These are phyloP conservation scores for Drosophila stalkeri DNA, from an alignment of 2,888 invertebrate genomes.

Conservation along the genomic window DNA sequence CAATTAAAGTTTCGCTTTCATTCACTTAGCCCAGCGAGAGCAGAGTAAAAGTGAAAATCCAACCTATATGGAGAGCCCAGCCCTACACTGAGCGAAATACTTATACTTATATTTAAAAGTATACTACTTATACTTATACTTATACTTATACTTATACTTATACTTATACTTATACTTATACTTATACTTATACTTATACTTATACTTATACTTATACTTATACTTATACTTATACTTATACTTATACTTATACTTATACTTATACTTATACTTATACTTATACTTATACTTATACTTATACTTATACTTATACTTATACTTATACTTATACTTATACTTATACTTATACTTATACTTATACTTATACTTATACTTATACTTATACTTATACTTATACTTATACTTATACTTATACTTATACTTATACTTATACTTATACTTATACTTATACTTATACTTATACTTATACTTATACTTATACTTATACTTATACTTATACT, in stretches of 20 bases:
- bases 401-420: constrained; percentile 3
- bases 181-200: constrained; percentile 2
- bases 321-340: constrained; percentile 3
- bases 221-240: constrained; percentile 1
- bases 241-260: constrained; percentile 7
- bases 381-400: constrained; percentile 7
- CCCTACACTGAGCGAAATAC: constrained; percentile 13
- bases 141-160: background rate
- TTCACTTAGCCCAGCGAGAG: constrained; percentile 52
- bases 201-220: constrained; percentile 1
- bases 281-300: constrained; percentile 1
- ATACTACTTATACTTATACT: background rate
- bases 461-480: constrained; percentile 3
- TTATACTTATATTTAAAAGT: background rate
- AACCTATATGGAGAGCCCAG: background rate
- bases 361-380: constrained; percentile 5
- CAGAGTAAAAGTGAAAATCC: constrained; percentile 15
- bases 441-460: constrained; percentile 5
- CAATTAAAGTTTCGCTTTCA: constrained; percentile 75
- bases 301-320: constrained; percentile 2
- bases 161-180: constrained; percentile 1
- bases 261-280: constrained; percentile 1
- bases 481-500: constrained; percentile 11
- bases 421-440: constrained; percentile 7
- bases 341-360: constrained; percentile 1